These are phyloP conservation scores for Sebastes umbrosus DNA, from an alignment of 2,797 vertebrate species.

Conservation along the genomic window DNA sequence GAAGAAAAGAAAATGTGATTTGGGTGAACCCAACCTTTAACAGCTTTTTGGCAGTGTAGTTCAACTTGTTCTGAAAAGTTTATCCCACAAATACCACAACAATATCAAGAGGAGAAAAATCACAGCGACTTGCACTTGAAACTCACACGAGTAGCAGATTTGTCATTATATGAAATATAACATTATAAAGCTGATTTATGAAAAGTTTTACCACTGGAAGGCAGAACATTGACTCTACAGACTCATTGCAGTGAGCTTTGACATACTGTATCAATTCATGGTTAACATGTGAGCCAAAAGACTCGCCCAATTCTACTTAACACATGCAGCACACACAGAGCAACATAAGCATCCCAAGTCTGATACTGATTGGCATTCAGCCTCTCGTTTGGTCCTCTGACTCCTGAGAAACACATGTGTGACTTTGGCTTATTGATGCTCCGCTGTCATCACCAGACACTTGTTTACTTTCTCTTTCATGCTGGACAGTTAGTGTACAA, in stretches of 20 bases:
- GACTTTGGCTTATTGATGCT: background rate
- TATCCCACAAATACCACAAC: background rate
- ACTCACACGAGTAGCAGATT: background rate
- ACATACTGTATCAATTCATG: background rate
- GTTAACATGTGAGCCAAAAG: background rate
- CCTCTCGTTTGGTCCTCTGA: background rate
- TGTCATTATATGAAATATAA: background rate
- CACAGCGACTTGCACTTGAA: background rate
- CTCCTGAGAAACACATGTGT: background rate
- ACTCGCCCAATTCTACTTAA: background rate
- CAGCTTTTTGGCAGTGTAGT: background rate
- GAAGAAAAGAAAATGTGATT: background rate
- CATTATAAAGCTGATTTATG: background rate
- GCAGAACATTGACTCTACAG: background rate
- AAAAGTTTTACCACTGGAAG: constrained; percentile 1
- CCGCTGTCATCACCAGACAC: background rate
- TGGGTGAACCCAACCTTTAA: background rate
- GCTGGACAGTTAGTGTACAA: background rate
- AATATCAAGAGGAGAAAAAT: background rate
- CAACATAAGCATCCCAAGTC: background rate
- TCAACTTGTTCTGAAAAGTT: background rate
- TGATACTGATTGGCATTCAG: background rate
- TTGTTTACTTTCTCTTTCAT: background rate
- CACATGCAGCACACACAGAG: background rate
- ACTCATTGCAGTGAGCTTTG: background rate